These are phyloP conservation scores for Erpornis zantholeuca DNA, from an alignment of 2,113 vertebrate species.

Conservation along the genomic window DNA sequence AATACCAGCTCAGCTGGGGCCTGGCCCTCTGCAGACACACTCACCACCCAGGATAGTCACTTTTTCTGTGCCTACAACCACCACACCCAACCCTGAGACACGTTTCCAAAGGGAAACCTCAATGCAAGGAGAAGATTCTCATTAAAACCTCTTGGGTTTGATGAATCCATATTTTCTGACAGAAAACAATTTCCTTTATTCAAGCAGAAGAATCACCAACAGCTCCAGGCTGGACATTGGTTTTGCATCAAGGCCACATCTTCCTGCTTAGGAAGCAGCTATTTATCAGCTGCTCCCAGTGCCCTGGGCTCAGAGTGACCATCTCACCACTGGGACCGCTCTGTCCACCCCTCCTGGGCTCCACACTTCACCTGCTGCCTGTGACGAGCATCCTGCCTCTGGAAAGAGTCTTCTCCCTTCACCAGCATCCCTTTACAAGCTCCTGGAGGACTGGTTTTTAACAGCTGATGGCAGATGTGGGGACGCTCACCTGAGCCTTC, in stretches of 20 bases:
- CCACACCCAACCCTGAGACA: not conserved
- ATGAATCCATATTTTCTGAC: not conserved
- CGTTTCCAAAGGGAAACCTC: not conserved
- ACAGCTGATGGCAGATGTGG: not conserved
- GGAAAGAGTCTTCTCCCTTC: not conserved
- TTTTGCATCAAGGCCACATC: not conserved
- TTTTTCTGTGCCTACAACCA: not conserved
- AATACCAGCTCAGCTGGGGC: no score
- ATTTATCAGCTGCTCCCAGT: not conserved
- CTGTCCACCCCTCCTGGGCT: not conserved
- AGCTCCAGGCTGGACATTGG: not conserved
- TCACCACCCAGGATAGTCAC: not conserved
- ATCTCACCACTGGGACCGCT: accelerated
- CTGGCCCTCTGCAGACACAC: not conserved
- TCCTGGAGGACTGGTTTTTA: not conserved
- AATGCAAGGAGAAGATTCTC: not conserved
- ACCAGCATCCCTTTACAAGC: not conserved
- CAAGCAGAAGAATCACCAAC: not conserved
- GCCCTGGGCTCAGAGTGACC: not conserved
- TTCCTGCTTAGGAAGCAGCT: not conserved
- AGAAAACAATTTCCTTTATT: not conserved
- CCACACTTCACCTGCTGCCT: accelerated
- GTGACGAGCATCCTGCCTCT: not conserved
- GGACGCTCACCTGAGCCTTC: not conserved
- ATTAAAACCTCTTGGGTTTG: not conserved